These are phyloP conservation scores for Frankliniella fusca DNA, from an alignment of 2,888 invertebrate species.

Conservation along the genomic window DNA sequence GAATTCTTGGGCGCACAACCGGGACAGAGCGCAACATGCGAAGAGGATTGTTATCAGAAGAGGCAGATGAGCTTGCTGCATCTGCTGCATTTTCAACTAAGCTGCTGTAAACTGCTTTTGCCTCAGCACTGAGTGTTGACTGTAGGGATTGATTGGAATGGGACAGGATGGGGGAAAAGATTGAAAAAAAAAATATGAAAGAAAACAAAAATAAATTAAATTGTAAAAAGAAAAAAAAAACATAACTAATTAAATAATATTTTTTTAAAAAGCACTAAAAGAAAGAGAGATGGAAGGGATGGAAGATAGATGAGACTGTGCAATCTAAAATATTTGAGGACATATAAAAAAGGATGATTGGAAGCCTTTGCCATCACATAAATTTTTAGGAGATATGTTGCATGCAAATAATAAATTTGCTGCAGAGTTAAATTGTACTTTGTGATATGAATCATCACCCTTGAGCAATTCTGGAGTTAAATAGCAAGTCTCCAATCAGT, in stretches of 20 bases:
- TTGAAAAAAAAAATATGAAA: slow-evolving; percentile 44
- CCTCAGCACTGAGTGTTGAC: slow-evolving; percentile 60
- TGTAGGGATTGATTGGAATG: neutral
- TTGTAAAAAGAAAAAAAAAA: slow-evolving; percentile 43
- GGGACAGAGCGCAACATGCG: slow-evolving; percentile 60
- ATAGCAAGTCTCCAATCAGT: slow-evolving; percentile 11
- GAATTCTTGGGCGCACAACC: slow-evolving; percentile 53
- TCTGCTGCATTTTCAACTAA: slow-evolving; percentile 63
- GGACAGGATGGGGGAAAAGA: slow-evolving; percentile 39
- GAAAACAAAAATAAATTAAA: slow-evolving; percentile 42
- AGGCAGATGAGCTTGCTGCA: slow-evolving; percentile 35
- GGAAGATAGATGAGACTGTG: too few species aligned
- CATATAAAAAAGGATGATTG: too few species aligned
- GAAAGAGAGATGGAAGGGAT: slow-evolving; percentile 28
- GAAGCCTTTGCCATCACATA: too few species aligned
- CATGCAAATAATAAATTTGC: too few species aligned
- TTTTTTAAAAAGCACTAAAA: slow-evolving; percentile 40
- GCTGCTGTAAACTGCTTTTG: slow-evolving; percentile 88
- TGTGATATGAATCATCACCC: too few species aligned
- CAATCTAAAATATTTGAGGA: neutral
- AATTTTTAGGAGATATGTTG: too few species aligned
- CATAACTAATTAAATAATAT: slow-evolving; percentile 39
- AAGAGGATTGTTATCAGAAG: slow-evolving; percentile 54
- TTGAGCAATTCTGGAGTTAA: neutral
- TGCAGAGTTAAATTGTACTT: too few species aligned